These are phyloP conservation scores for Silurus asotus DNA, from an alignment of 2,113 vertebrate species.

Conservation along the genomic window DNA sequence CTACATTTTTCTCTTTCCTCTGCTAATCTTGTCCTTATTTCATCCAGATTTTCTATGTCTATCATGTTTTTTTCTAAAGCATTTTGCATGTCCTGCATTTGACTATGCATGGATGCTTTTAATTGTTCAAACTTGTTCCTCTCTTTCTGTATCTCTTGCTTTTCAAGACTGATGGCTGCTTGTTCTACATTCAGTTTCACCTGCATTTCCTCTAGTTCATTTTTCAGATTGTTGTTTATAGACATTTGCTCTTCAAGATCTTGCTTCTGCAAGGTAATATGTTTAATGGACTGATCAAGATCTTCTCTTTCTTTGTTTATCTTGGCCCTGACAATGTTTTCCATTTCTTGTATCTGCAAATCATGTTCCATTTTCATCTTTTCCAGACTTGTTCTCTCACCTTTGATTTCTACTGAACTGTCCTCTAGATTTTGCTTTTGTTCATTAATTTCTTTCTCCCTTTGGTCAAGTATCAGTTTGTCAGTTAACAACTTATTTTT, in stretches of 20 bases:
- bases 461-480: neutral
- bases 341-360: too few relatives aligned
- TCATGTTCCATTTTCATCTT: slow-evolving; percentile 30
- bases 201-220: neutral
- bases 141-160: neutral
- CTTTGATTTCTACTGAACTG: neutral
- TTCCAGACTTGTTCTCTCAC: slow-evolving; percentile 16
- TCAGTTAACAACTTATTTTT: neutral
- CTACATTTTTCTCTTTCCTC: slow-evolving; percentile 25
- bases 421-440: slow-evolving; percentile 4
- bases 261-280: neutral
- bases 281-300: neutral
- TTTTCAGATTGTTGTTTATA: neutral
- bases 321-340: neutral
- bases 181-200: neutral
- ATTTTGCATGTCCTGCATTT: neutral
- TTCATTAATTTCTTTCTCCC: neutral
- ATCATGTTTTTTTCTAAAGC: neutral
- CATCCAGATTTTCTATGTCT: neutral
- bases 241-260: neutral
- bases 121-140: neutral
- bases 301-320: neutral
- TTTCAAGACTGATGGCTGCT: neutral
- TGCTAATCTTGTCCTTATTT: neutral
- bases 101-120: slow-evolving; percentile 3